Conservation (phyloP, 1,140 invertebrate genomes). For the Dryas iulia region DNA sequence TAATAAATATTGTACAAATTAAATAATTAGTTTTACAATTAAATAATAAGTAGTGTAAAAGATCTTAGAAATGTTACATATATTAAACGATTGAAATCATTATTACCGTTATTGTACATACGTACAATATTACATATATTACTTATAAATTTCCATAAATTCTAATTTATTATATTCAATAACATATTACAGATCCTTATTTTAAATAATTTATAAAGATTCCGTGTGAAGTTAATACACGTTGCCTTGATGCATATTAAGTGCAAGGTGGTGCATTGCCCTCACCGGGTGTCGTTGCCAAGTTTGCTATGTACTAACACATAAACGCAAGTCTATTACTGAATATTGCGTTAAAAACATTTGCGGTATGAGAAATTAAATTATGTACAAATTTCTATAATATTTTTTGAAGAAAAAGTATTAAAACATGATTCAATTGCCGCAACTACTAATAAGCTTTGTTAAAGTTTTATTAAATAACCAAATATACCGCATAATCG, state of each 20-base stretch:
- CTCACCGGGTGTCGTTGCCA: slow-evolving; percentile 49
- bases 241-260: slow-evolving; percentile 65
- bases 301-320: slow-evolving; percentile 23
- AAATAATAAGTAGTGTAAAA: too few relatives aligned
- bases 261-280: slow-evolving; percentile 73
- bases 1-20: too few relatives aligned
- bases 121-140: too few relatives aligned
- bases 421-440: background rate
- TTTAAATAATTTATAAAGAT: slow-evolving; percentile 15
- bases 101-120: too few relatives aligned
- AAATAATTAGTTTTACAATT: too few relatives aligned
- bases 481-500: slow-evolving; percentile 33
- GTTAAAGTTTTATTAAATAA: slow-evolving; percentile 14
- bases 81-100: too few relatives aligned
- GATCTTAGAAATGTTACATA: too few relatives aligned
- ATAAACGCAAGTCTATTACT: slow-evolving; percentile 6
- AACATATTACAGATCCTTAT: background rate
- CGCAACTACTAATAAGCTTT: background rate
- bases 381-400: background rate
- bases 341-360: slow-evolving; percentile 7
- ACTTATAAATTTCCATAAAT: too few relatives aligned
- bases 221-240: slow-evolving; percentile 23
- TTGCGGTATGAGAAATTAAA: background rate
- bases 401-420: too few relatives aligned
- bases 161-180: background rate